Evolutionary conservation across 2,797 vertebrate genomes (phyloP), one percentile per base, ranked within the genome.

Genomic region (Lophius americanus): DNA sequence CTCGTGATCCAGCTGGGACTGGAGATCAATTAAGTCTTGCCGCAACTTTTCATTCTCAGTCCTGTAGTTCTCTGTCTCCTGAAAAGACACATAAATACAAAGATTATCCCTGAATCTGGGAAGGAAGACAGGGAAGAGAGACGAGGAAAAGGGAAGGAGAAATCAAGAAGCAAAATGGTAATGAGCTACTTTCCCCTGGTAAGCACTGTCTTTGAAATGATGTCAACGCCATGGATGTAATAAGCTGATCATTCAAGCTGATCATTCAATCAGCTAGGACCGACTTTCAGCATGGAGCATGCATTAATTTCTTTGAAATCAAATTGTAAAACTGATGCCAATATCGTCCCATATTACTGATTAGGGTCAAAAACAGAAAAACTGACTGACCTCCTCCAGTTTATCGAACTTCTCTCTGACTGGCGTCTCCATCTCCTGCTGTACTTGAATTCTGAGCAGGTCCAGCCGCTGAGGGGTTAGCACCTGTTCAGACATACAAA

Each of bases 11-110:
- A 94, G 93, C 89, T 97, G 95, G 54, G 97, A 95, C 89, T 94
- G 95, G 64, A 99, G 89, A 73, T 97, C 90, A 52, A 95, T 95
- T 82, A 92, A 82, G 23, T 98, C 96, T 2, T 99, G 98, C 2
- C 95, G 94, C 76, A 99, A 90, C 78, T 96, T 96, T 88, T 98
- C 98, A 90, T 95, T 99, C 11, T 96, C 94, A 3, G 91, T 91
- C 84, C 96, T 93, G 86, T 97, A 98, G 88, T 93, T 96, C 91
- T 99, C 96, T 0, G 93, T 85, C 82, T 99, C 97, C 97, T 99
- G 75, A 33, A 35, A 23, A 48, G 32, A 61, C 46, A 3, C 42
- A 56, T 2, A 9, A 32, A 3, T 1, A 41, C 35, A 51, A 1
- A 39, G 14, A 51, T 39, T 1, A 60, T 35, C 23, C 23, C 23